Conservation (phyloP, 1,140 invertebrate genomes). For the Spodoptera frugiperda region DNA sequence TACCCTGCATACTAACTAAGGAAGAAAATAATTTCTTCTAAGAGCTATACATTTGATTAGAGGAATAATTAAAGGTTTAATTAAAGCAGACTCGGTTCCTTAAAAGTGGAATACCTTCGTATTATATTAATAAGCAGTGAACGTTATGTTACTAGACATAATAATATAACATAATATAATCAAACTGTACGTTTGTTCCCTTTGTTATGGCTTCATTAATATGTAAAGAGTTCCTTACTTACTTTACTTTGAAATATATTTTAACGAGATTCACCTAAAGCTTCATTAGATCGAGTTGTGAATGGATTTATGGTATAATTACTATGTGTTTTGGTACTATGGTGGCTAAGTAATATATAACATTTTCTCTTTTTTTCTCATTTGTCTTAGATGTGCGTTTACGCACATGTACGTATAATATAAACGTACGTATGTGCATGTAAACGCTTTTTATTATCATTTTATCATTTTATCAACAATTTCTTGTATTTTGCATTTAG, state of each 20-base stretch:
- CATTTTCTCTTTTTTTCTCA: neutral
- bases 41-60: neutral
- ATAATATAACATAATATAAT: neutral
- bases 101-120: neutral
- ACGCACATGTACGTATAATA: too few species aligned
- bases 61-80: neutral
- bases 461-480: too few species aligned
- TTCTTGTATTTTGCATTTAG: too few species aligned
- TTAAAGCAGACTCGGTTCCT: neutral
- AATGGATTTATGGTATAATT: neutral
- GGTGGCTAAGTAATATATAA: neutral
- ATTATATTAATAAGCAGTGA: neutral
- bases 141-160: conserved; percentile 2
- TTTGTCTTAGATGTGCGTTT: too few species aligned
- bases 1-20: too few species aligned
- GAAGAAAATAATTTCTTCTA: too few species aligned
- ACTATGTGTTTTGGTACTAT: neutral
- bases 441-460: too few species aligned
- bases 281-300: neutral
- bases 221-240: conserved; percentile 12
- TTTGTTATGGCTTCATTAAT: conserved; percentile 4
- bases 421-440: too few species aligned
- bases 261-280: neutral
- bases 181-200: conserved; percentile 2
- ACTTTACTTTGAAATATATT: conserved; percentile 10